Evolutionary conservation across 2,797 vertebrate species (phyloP).

Genomic region (Dromococcyx pavoninus): DNA sequence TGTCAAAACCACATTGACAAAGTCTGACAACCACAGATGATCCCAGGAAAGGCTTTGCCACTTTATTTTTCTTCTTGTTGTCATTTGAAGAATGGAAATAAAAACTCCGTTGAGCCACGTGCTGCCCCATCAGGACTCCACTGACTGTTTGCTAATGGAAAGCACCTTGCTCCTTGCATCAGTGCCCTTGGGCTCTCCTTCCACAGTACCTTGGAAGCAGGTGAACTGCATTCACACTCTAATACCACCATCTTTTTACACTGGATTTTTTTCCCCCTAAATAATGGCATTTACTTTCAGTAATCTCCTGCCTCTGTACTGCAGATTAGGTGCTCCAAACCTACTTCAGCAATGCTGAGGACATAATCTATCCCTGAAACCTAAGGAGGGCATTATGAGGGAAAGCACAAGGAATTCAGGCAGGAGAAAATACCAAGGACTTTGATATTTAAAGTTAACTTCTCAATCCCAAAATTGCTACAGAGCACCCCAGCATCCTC

Average conservation of each 20-base stretch:
- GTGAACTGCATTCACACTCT: constrained; percentile 33
- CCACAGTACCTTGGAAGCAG: constrained; percentile 23
- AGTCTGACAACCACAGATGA: constrained; percentile 61
- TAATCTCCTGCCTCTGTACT: background rate
- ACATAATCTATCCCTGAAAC: background rate
- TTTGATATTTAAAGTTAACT: background rate
- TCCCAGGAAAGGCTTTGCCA: constrained; percentile 42
- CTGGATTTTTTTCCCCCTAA: background rate
- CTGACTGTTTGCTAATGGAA: constrained; percentile 39
- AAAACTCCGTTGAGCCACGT: constrained; percentile 53
- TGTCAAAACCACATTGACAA: constrained; percentile 60
- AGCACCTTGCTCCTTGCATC: background rate
- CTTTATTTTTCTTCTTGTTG: constrained; percentile 44
- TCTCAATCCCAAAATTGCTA: background rate
- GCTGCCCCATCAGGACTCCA: background rate
- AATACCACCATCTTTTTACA: background rate
- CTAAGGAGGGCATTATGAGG: background rate
- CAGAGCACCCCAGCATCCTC: background rate
- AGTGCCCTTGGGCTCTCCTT: background rate
- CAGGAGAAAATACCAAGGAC: background rate
- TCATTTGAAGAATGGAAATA: constrained; percentile 65
- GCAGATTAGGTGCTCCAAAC: background rate
- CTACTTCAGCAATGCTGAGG: background rate
- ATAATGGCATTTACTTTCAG: background rate
- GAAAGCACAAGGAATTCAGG: background rate